Evolutionary conservation across 2,888 invertebrate species (phyloP).

Genomic region (Acleris emargana): DNA sequence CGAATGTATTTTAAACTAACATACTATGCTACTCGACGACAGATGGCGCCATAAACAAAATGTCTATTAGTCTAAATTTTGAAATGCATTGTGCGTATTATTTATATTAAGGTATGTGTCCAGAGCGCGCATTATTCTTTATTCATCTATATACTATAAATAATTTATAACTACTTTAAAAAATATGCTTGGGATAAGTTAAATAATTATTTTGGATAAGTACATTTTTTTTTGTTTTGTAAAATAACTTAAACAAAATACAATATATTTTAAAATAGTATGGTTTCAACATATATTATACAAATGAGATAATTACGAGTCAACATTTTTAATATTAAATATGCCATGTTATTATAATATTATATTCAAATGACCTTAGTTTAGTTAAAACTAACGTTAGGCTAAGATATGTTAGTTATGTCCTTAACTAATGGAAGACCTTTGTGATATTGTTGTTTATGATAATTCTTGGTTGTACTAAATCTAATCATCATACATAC

Average conservation of each 20-base stretch:
- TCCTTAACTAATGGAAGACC: conserved; percentile 73
- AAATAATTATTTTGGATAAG: no score
- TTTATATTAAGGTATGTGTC: conserved; percentile 28
- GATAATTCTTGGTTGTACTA: conserved; percentile 80
- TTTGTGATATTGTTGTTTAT: conserved; percentile 81
- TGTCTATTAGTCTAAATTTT: neutral
- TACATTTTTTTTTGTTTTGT: no score
- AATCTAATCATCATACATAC: conserved; percentile 50
- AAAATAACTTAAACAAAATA: no score
- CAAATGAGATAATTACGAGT: no score
- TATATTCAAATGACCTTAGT: neutral
- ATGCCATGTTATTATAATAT: neutral
- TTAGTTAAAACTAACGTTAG: neutral
- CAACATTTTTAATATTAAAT: no score
- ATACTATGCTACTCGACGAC: conserved; percentile 4
- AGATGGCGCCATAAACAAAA: conserved; percentile 41
- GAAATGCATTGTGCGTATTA: conserved; percentile 33
- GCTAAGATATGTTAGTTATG: neutral
- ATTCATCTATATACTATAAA: neutral
- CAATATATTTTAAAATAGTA: no score
- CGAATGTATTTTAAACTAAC: neutral
- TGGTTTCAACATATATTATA: no score
- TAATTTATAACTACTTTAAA: no score
- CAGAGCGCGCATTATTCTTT: conserved; percentile 19
- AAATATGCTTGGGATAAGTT: no score